Evolutionary conservation across 2,113 vertebrate species (phyloP).

Genomic region (Sinosuthora webbiana): DNA sequence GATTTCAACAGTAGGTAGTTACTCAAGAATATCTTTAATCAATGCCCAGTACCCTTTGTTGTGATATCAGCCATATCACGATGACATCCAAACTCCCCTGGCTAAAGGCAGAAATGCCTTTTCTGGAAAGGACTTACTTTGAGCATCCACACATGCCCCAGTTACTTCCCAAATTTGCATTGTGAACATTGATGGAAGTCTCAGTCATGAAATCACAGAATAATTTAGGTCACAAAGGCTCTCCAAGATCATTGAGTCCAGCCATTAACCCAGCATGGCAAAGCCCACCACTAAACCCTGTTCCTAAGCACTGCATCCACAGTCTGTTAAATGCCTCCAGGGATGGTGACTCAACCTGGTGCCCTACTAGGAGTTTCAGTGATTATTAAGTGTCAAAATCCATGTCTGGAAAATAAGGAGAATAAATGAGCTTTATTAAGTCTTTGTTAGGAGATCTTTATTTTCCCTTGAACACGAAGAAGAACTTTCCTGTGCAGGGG

Average conservation of each 20-base stretch:
- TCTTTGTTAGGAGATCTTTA: neutral
- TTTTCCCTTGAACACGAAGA: neutral
- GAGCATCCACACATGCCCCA: neutral
- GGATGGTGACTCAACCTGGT: neutral
- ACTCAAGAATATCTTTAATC: neutral
- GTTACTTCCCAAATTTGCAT: neutral
- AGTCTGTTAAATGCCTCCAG: neutral
- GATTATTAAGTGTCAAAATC: neutral
- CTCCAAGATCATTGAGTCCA: neutral
- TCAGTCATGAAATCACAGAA: neutral
- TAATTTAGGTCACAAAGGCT: neutral
- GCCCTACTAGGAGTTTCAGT: neutral
- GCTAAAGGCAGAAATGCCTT: neutral
- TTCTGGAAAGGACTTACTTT: neutral
- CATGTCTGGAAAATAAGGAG: neutral
- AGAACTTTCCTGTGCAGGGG: too few relatives aligned
- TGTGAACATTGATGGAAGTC: neutral
- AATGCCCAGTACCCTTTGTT: neutral
- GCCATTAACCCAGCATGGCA: neutral
- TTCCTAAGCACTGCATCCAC: neutral
- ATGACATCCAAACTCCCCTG: accelerated
- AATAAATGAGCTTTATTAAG: neutral
- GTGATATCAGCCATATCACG: accelerated
- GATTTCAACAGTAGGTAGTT: neutral
- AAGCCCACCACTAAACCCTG: neutral